Percentiles rank a stretch among this genome's conserved stretches.
phyloP scores from a whole-genome alignment of 2,888 invertebrate genomes.

The Myathropa florea region DNA sequence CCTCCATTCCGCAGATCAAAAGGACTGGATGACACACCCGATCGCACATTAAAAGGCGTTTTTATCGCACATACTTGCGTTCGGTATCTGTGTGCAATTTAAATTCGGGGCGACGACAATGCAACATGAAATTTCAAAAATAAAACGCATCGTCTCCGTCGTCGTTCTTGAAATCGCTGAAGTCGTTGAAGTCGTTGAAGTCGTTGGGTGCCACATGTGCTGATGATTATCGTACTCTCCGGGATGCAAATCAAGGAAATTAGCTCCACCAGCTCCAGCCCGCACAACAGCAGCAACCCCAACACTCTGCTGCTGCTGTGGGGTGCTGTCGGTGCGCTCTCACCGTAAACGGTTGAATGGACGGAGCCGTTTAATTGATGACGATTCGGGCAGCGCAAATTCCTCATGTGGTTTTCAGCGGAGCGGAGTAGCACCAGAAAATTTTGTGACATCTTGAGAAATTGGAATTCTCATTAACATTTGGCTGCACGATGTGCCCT shows the following conservation, averaged over 20 bases:
- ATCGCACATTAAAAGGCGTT: slow-evolving; percentile 61
- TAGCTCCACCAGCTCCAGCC: slow-evolving; percentile 40
- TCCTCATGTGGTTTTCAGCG: slow-evolving; percentile 36
- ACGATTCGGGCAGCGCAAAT: slow-evolving; percentile 57
- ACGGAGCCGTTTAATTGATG: slow-evolving; percentile 68
- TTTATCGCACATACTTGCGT: slow-evolving; percentile 4
- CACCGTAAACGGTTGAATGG: slow-evolving; percentile 65
- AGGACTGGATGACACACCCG: slow-evolving; percentile 66
- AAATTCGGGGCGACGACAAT: slow-evolving; percentile 66
- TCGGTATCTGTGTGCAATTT: slow-evolving; percentile 42
- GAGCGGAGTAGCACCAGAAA: slow-evolving; percentile 44
- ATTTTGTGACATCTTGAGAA: slow-evolving; percentile 66
- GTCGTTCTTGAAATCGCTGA: not conserved
- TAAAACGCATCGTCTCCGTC: slow-evolving; percentile 26
- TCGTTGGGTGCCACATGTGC: slow-evolving; percentile 54
- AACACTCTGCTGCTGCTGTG: not conserved
- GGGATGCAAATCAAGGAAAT: slow-evolving; percentile 67
- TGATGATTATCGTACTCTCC: slow-evolving; percentile 66
- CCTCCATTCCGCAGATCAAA: slow-evolving; percentile 70
- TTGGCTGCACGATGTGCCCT: slow-evolving; percentile 28
- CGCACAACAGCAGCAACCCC: not conserved
- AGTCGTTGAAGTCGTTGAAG: not conserved
- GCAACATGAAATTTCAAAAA: slow-evolving; percentile 63
- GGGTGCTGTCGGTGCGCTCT: not conserved
- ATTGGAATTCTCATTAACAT: slow-evolving; percentile 68